phyloP scores from a whole-genome alignment of 2,888 invertebrate species.

The Lissocephala sabroskyi region DNA sequence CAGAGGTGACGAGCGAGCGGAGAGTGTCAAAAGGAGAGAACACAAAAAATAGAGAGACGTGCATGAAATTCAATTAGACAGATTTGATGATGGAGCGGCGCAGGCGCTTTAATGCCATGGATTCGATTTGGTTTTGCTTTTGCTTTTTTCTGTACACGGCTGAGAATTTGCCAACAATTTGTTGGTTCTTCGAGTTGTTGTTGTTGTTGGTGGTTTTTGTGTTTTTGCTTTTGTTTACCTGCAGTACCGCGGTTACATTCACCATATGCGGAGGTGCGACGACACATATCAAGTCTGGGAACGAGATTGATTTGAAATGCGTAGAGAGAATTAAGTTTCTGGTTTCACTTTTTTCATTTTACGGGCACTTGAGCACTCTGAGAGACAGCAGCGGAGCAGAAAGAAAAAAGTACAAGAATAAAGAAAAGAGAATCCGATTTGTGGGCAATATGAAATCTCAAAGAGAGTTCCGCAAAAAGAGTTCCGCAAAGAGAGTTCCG shows the following conservation, averaged over 20 bases:
- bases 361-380: no score
- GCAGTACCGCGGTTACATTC: conserved; percentile 98
- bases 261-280: conserved; percentile 94
- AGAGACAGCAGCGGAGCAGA: no score
- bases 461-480: no score
- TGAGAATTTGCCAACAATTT: conserved; percentile 16
- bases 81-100: conserved; percentile 55
- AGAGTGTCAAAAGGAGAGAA: conserved; percentile 1
- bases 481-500: no score
- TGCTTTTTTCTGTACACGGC: conserved; percentile 47
- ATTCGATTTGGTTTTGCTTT: conserved; percentile 18
- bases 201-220: conserved; percentile 21
- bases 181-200: conserved; percentile 5
- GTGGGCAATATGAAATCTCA: no score
- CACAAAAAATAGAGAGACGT: conserved; percentile 40
- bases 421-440: no score
- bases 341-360: conserved; percentile 16
- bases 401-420: no score
- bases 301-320: conserved; percentile 59
- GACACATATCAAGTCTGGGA: conserved; percentile 99
- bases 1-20: conserved; percentile 5
- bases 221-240: conserved; percentile 79
- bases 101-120: conserved; percentile 20
- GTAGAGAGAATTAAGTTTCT: conserved; percentile 44
- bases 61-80: conserved; percentile 63